Conservation (phyloP, 2,888 invertebrate genomes). For the Tholera decimalis region DNA sequence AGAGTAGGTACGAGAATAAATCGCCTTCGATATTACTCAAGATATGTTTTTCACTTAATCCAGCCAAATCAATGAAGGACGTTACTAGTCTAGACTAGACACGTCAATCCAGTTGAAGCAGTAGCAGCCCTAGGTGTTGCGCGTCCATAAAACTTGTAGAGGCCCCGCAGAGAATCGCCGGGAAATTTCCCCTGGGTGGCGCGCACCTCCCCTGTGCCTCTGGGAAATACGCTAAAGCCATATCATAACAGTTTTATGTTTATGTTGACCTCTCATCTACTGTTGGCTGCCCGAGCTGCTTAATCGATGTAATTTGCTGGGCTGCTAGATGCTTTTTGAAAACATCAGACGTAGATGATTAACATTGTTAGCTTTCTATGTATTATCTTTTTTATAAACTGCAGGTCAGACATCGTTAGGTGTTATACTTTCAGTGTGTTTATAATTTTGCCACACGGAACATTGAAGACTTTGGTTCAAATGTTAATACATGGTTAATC, state of each 20-base stretch:
- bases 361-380: not conserved
- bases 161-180: conserved; percentile 88
- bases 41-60: not conserved
- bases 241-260: conserved; percentile 91
- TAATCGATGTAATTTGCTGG: conserved; percentile 76
- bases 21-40: not conserved
- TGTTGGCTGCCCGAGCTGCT: conserved; percentile 68
- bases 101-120: conserved; percentile 19
- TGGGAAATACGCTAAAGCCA: conserved; percentile 90
- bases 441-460: too few species aligned
- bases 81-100: conserved; percentile 8
- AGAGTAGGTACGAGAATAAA: too few species aligned
- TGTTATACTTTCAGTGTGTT: too few species aligned
- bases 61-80: not conserved
- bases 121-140: conserved; percentile 80
- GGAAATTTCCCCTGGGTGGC: conserved; percentile 91
- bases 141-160: conserved; percentile 91
- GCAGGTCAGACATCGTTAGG: too few species aligned
- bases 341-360: not conserved
- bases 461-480: too few species aligned
- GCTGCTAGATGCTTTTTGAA: conserved; percentile 10
- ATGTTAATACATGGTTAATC: too few species aligned
- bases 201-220: conserved; percentile 81
- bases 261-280: conserved; percentile 87
- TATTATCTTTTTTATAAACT: not conserved